Evolutionary conservation across 2,113 vertebrate genomes (phyloP).

Genomic region (Pollachius pollachius): DNA sequence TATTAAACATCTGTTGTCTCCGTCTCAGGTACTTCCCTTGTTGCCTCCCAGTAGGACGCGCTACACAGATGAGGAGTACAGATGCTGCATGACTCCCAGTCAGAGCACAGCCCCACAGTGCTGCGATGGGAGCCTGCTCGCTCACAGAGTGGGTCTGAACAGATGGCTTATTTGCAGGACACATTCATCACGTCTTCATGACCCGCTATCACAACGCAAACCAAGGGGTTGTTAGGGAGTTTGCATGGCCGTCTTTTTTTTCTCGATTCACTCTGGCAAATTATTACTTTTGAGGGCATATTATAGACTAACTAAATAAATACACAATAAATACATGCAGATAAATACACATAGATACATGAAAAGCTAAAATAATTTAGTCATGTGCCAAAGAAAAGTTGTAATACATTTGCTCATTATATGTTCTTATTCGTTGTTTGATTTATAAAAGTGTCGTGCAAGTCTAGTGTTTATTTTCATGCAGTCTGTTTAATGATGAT

Average conservation of each 20-base stretch:
- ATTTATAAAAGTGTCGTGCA: too few relatives aligned
- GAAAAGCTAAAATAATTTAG: neutral
- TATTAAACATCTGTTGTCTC: conserved; percentile 73
- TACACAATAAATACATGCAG: conserved; percentile 1
- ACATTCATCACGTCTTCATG: conserved; percentile 61
- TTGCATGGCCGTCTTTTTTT: conserved; percentile 6
- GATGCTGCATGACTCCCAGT: conserved; percentile 56
- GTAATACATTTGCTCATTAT: too few relatives aligned
- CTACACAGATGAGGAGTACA: conserved; percentile 61
- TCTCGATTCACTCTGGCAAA: neutral
- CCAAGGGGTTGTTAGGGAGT: conserved; percentile 15
- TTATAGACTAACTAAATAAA: neutral
- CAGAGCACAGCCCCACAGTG: conserved; percentile 38
- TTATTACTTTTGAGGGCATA: neutral
- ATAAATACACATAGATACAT: conserved; percentile 8
- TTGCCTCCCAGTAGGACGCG: conserved; percentile 50
- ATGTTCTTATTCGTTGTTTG: too few relatives aligned
- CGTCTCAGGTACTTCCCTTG: conserved; percentile 52
- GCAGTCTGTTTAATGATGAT: too few relatives aligned
- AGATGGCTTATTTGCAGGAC: conserved; percentile 57
- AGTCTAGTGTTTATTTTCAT: too few relatives aligned
- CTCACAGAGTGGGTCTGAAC: conserved; percentile 50
- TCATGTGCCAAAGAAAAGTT: too few relatives aligned
- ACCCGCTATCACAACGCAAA: conserved; percentile 29
- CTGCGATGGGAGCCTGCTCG: conserved; percentile 55